Evolutionary conservation across 2,888 invertebrate species (phyloP), one percentile per base, ranked within the genome.

Genomic region (Temnothorax rugatulus): DNA sequence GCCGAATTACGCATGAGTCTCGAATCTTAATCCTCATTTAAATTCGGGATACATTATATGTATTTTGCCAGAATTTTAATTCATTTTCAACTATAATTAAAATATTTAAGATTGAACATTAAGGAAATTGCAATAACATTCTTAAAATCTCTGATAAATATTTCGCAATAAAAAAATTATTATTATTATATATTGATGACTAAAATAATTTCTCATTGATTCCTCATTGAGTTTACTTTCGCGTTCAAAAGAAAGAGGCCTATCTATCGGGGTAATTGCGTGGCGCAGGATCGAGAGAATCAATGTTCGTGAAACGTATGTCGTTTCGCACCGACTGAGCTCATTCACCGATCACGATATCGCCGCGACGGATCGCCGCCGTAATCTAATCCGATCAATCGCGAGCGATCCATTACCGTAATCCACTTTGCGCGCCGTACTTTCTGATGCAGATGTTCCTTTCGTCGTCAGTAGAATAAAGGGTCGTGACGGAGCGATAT

Each of bases 361-460:
- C 90, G 7, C 18, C 29, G 86, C 86, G 66, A 79, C 85, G 90
- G 68, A 77, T 77, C 77, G 57, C 92, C 91, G 83, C 82, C 83
- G 82, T 88, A 90, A 91, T 91, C 90, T 86, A 87, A 91, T 86
- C 88, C 86, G 89, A 91, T 91, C 87, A 88, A 89, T 87, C 87
- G 87, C 68, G 59, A 61, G 83, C 90, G 92, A 93, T 93, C 92
- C 93, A 93, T 94, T 94, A 93, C 92, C 86, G 90, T 92, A 92
- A 93, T 93, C 93, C 94, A 93, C 94, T 94, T 93, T 92, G 91
- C 94, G 83, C 90, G 83, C 82, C 81, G 87, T 86, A 87, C 90
- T 91, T 91, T 90, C 90, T 91, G 87, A 91, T 90, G 91, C 90
- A 91, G 90, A 90, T 90, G 89, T 85, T 75, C 34, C 85, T 76